Base-by-base conservation (phyloP, 2,113 vertebrate genomes). In the Urocolius indicus region DNA sequence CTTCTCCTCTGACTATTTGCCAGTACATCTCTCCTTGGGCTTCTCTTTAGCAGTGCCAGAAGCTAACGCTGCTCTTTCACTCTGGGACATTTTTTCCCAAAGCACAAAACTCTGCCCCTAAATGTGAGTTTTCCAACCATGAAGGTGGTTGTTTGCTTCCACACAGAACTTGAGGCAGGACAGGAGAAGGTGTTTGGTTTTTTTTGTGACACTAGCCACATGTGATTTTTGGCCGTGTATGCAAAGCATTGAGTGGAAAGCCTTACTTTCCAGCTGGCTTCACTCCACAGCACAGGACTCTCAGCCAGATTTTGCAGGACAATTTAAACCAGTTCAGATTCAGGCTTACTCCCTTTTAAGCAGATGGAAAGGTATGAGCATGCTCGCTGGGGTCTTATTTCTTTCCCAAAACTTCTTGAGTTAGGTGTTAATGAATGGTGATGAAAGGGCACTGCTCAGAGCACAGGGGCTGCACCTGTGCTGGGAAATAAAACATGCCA, bases 161-260 rank as follows among this genome's bases (percentile, higher is more conserved):
- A 95, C 57, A 58, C 52, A 87, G 61, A 86, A 72, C 85, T 89
- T 34, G 57, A 92, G 65, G 79, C 72, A 84, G 92, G 95, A 72
- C 75, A 65, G 88, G 61, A 90, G 66, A 94, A 97, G 85, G 90
- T 92, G 93, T 90, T 93, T 95, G 92, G 45, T 13, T 94, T 93
- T 94, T 93, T 96, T 29, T n/a, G 86, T 24, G 32, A 92, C 0
- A 8, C 66, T 95, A 27, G 83, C 76, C 93, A 76, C 90, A 86
- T 94, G 76, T 84, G 83, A 68, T 87, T 93, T 92, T 95, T 96
- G 95, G 92, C 95, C 92, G 61, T 30, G 68, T 57, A 49, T 0
- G 1, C 91, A 73, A 48, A 74, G 49, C 0, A 1, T 78, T 65
- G 80, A 90, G 85, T 90, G 65, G 79, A 94, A 93, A 89, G 83